Percentiles rank a stretch among this genome's conserved stretches.
phyloP scores from a whole-genome alignment of 2,113 vertebrate genomes.

The Sapajus apella region DNA sequence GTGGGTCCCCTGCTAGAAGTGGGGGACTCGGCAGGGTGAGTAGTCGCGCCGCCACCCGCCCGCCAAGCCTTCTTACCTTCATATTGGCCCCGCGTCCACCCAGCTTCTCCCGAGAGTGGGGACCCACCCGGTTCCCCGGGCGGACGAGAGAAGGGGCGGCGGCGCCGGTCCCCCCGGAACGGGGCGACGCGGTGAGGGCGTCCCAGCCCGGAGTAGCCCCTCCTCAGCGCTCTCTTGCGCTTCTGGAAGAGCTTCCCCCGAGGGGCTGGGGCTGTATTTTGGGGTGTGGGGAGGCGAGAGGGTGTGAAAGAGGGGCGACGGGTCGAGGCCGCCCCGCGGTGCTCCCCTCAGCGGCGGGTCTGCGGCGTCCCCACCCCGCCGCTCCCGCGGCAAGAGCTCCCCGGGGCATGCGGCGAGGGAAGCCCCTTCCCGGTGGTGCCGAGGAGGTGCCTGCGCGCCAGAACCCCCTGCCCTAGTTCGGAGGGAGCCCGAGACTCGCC shows the following conservation, averaged over 20 bases:
- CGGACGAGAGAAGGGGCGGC: constrained; percentile 57
- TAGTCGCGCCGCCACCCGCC: constrained; percentile 20
- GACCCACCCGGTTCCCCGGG: constrained; percentile 33
- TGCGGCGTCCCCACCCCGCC: constrained; percentile 64
- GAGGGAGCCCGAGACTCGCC: background rate
- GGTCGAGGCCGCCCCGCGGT: constrained; percentile 38
- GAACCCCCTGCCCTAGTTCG: constrained; percentile 29
- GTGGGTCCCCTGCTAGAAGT: constrained; percentile 43
- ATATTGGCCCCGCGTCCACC: background rate
- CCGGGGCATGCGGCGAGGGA: constrained; percentile 57
- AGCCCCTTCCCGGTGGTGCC: constrained; percentile 44
- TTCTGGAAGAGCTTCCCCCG: background rate
- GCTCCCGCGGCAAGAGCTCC: constrained; percentile 49
- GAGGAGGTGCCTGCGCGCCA: background rate
- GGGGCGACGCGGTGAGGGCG: constrained; percentile 15
- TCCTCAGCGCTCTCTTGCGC: background rate
- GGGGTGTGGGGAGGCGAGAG: background rate
- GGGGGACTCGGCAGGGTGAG: constrained; percentile 52
- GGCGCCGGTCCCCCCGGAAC: constrained; percentile 7
- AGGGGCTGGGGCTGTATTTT: background rate
- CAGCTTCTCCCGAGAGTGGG: background rate
- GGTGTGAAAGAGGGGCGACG: constrained; percentile 1
- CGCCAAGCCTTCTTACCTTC: background rate
- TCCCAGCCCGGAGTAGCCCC: constrained; percentile 18
- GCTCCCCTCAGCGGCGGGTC: constrained; percentile 43